phyloP scores from a whole-genome alignment of 1,140 invertebrate genomes.

The Asbolus verrucosus region DNA sequence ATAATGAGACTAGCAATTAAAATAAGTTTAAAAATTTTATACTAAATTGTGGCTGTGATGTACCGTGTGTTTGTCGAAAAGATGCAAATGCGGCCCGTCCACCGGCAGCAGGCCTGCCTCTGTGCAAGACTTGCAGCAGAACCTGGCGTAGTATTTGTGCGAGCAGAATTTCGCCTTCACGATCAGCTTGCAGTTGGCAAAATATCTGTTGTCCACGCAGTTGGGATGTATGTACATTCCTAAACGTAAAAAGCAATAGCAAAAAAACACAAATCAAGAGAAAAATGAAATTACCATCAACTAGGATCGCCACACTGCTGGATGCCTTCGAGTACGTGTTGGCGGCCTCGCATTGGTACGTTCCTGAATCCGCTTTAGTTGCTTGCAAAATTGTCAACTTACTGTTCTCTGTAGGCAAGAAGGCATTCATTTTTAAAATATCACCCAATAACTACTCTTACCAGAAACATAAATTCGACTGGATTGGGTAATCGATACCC shows the following conservation, averaged over 20 bases:
- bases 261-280: background rate
- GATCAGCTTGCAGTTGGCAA: constrained; percentile 89
- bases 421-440: too few species aligned
- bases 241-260: constrained; percentile 63
- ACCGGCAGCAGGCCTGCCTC: constrained; percentile 72
- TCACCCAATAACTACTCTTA: constrained; percentile 63
- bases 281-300: constrained; percentile 55
- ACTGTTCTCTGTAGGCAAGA: constrained; percentile 70
- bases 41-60: constrained; percentile 56
- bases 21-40: constrained; percentile 40
- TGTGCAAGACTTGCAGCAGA: constrained; percentile 93
- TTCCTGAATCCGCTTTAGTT: constrained; percentile 76
- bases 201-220: constrained; percentile 89
- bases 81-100: constrained; percentile 47
- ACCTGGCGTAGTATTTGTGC: constrained; percentile 90
- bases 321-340: constrained; percentile 75
- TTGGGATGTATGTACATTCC: constrained; percentile 80
- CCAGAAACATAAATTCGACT: constrained; percentile 73
- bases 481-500: constrained; percentile 66
- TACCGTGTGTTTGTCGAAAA: constrained; percentile 46
- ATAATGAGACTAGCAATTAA: constrained; percentile 52
- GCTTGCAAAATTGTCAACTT: constrained; percentile 76
- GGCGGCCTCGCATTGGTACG: constrained; percentile 82
- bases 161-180: constrained; percentile 84
- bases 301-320: constrained; percentile 71